Percentiles rank a stretch among this genome's conserved stretches.
phyloP scores from a whole-genome alignment of 2,113 vertebrate species.

The Siniperca knerii region DNA sequence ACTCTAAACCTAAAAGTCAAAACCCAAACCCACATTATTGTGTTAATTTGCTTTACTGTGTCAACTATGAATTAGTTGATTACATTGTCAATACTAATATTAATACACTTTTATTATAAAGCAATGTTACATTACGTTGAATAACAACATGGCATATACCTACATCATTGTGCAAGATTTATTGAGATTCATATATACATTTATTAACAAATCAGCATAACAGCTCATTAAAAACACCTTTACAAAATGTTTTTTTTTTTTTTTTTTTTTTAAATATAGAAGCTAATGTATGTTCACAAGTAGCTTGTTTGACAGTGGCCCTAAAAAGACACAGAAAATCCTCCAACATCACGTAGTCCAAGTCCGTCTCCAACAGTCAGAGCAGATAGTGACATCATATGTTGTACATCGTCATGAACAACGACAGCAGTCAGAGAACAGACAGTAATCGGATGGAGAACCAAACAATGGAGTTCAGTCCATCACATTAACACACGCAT shows the following conservation, averaged over 20 bases:
- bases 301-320: neutral
- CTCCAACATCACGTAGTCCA: neutral
- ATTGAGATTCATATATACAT: constrained; percentile 53
- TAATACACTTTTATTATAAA: neutral
- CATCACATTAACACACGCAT: neutral
- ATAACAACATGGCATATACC: neutral
- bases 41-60: neutral
- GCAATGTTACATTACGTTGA: neutral
- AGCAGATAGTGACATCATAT: constrained; percentile 31
- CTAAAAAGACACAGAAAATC: neutral
- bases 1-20: no score
- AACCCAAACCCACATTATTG: neutral
- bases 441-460: constrained; percentile 15
- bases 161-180: constrained; percentile 36
- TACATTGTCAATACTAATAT: neutral
- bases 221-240: constrained; percentile 20
- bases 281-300: neutral
- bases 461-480: constrained; percentile 17
- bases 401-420: constrained; percentile 22
- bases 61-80: neutral
- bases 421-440: constrained; percentile 37
- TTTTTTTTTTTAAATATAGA: constrained; percentile 7
- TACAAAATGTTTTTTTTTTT: constrained; percentile 29
- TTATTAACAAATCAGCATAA: constrained; percentile 32
- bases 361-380: constrained; percentile 1